Conservation (phyloP, 2,888 invertebrate genomes). For the Dryococelus australis region DNA sequence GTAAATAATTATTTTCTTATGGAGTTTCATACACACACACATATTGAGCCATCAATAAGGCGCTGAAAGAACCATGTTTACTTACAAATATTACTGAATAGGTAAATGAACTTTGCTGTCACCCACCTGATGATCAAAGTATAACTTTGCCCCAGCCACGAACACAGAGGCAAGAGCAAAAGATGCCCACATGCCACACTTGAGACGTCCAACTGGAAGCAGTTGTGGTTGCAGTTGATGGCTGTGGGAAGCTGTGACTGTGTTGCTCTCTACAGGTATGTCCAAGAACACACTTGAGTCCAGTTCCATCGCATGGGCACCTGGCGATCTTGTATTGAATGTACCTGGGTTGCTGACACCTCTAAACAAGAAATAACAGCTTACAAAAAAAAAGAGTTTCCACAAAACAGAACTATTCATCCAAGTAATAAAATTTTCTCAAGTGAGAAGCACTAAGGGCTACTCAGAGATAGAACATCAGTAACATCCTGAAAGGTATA, state of each 20-base stretch:
- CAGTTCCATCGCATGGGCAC: conserved; percentile 55
- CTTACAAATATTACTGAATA: too few relatives aligned
- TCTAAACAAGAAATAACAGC: background rate
- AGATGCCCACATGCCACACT: conserved; percentile 76
- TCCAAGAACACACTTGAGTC: conserved; percentile 62
- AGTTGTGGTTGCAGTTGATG: conserved; percentile 57
- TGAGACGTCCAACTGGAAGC: conserved; percentile 66
- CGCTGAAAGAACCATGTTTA: too few relatives aligned
- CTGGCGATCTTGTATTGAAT: conserved; percentile 29
- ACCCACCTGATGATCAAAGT: conserved; percentile 70
- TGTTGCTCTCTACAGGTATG: conserved; percentile 45
- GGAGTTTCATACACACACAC: too few relatives aligned
- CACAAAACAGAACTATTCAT: too few relatives aligned
- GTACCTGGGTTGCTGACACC: conserved; percentile 33
- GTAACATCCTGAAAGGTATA: too few relatives aligned
- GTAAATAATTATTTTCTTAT: too few relatives aligned
- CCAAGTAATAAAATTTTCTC: too few relatives aligned
- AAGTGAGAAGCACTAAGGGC: too few relatives aligned
- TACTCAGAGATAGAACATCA: too few relatives aligned
- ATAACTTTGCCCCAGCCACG: conserved; percentile 75
- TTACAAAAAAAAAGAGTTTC: background rate
- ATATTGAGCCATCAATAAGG: too few relatives aligned
- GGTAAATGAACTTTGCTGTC: too few relatives aligned
- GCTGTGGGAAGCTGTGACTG: conserved; percentile 33
- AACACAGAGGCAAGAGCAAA: conserved; percentile 74